These are phyloP conservation scores for Drosophila anomelani DNA, from an alignment of 2,888 invertebrate species.

Conservation along the genomic window DNA sequence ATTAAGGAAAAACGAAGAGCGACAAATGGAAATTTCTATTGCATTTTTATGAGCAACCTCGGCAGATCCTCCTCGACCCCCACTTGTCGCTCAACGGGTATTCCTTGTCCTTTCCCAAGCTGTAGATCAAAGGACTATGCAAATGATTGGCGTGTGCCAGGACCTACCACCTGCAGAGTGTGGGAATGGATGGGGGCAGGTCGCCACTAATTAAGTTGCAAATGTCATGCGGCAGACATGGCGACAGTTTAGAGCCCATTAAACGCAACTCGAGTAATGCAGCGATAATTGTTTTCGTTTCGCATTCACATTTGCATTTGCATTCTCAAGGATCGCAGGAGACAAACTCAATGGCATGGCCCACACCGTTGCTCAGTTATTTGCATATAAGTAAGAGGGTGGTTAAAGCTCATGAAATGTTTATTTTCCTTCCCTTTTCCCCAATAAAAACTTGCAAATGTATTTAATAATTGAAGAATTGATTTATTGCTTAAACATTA, in stretches of 20 bases:
- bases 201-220: slow-evolving; percentile 76
- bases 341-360: slow-evolving; percentile 23
- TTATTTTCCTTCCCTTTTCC: background rate
- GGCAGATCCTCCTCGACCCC: background rate
- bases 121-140: slow-evolving; percentile 78
- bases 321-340: slow-evolving; percentile 47
- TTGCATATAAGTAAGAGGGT: slow-evolving; percentile 48
- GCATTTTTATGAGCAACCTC: slow-evolving; percentile 60
- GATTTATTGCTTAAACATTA: slow-evolving; percentile 80
- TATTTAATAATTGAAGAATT: slow-evolving; percentile 68
- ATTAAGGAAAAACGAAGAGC: background rate
- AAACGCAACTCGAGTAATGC: slow-evolving; percentile 75
- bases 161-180: slow-evolving; percentile 49
- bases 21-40: slow-evolving; percentile 36
- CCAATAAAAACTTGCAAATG: background rate
- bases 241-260: slow-evolving; percentile 74
- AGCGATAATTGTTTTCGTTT: slow-evolving; percentile 81
- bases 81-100: background rate
- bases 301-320: slow-evolving; percentile 69
- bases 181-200: slow-evolving; percentile 39
- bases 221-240: slow-evolving; percentile 48
- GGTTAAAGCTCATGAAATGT: background rate
- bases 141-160: slow-evolving; percentile 65
- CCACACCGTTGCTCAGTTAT: slow-evolving; percentile 43
- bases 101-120: slow-evolving; percentile 26